Conservation (phyloP, 2,797 vertebrate species). For the Channallabes apus region DNA sequence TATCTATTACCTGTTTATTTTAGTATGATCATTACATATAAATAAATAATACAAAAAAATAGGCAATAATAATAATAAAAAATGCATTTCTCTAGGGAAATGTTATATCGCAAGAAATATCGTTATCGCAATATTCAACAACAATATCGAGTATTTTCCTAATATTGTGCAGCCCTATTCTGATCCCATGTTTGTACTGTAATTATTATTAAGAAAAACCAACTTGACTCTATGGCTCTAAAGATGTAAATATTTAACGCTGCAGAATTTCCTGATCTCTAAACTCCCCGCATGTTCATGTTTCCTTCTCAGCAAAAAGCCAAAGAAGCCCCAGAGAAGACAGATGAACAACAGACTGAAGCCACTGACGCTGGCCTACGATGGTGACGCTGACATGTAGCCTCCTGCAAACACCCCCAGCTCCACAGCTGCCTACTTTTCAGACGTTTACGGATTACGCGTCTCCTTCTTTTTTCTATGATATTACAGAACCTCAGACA, state of each 20-base stretch:
- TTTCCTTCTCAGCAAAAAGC: slow-evolving; percentile 86
- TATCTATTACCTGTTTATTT: no score
- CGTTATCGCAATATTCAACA: no score
- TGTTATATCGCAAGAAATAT: no score
- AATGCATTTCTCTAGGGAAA: no score
- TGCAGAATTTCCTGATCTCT: slow-evolving; percentile 4
- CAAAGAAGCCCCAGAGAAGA: slow-evolving; percentile 96
- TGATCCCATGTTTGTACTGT: not conserved
- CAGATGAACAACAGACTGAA: slow-evolving; percentile 96
- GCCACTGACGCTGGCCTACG: slow-evolving; percentile 95
- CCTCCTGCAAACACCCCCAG: slow-evolving; percentile 14
- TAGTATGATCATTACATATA: no score
- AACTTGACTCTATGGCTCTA: not conserved
- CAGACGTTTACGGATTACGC: slow-evolving; percentile 16
- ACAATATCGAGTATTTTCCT: no score
- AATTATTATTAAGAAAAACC: not conserved
- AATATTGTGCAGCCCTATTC: no score
- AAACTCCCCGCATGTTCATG: not conserved
- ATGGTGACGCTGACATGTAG: slow-evolving; percentile 97
- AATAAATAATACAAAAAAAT: no score
- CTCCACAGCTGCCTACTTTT: slow-evolving; percentile 36
- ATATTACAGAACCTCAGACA: slow-evolving; percentile 59
- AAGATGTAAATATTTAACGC: slow-evolving; percentile 1
- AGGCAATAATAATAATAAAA: no score
- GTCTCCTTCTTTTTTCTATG: slow-evolving; percentile 41